Conservation (phyloP, 2,888 invertebrate genomes). For the Hofmannophila pseudospretella region DNA sequence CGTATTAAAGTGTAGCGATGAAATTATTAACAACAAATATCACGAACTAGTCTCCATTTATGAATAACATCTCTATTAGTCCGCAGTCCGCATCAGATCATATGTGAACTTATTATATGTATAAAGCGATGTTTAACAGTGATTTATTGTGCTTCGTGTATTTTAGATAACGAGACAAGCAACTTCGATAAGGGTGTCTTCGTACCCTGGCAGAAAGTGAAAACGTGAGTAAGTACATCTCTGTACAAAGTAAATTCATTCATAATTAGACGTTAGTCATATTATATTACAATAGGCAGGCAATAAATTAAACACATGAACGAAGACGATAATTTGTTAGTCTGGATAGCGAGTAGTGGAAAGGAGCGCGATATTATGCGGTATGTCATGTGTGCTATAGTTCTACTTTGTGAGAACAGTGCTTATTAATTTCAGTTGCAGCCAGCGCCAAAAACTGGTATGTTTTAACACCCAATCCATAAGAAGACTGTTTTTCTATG, state of each 20-base stretch:
- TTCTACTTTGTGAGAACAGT: too few species aligned
- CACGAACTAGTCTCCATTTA: too few species aligned
- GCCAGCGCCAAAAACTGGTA: too few species aligned
- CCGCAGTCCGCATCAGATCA: not conserved
- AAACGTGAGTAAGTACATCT: constrained; percentile 23
- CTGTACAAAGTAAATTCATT: not conserved
- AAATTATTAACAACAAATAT: too few species aligned
- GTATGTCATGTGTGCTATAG: constrained; percentile 33
- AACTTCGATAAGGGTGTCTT: constrained; percentile 13
- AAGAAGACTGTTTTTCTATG: too few species aligned
- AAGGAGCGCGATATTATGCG: constrained; percentile 27
- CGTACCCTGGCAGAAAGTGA: constrained; percentile 14
- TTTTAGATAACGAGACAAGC: constrained; percentile 18
- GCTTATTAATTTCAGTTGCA: not conserved
- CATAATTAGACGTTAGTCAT: not conserved
- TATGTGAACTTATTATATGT: constrained; percentile 2
- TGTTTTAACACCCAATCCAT: too few species aligned
- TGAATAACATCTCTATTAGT: not conserved
- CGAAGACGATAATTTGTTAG: constrained; percentile 51
- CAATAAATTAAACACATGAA: constrained; percentile 44
- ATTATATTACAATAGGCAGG: constrained; percentile 15
- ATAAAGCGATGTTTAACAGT: constrained; percentile 1
- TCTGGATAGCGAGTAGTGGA: constrained; percentile 26
- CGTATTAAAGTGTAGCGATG: too few species aligned
- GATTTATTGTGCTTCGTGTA: constrained; percentile 8